phyloP scores from a whole-genome alignment of 1,140 invertebrate genomes.

The Drosophila arizonae region DNA sequence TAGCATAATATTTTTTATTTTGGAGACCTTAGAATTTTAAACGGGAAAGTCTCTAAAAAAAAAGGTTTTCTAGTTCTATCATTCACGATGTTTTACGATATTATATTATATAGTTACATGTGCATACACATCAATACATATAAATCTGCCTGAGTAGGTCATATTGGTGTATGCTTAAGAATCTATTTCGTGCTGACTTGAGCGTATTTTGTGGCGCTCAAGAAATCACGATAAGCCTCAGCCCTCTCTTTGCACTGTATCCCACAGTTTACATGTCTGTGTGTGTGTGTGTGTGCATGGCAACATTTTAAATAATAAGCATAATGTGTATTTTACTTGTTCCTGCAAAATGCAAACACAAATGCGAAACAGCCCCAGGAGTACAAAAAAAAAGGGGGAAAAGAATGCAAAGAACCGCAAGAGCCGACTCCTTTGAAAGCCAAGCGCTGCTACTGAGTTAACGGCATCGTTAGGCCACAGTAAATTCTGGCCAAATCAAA shows the following conservation, averaged over 20 bases:
- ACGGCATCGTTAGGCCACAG: background rate
- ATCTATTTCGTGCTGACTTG: too few species aligned
- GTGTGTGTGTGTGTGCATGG: slow-evolving; percentile 19
- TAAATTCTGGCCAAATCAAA: background rate
- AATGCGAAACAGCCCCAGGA: slow-evolving; percentile 19
- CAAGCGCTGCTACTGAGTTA: background rate
- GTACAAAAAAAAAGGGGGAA: slow-evolving; percentile 5
- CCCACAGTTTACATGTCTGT: background rate
- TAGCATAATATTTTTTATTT: too few species aligned
- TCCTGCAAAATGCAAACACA: slow-evolving; percentile 15
- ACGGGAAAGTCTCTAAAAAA: too few species aligned
- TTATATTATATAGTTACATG: too few species aligned
- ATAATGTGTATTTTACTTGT: slow-evolving; percentile 5
- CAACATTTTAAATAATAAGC: slow-evolving; percentile 25
- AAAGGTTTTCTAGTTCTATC: too few species aligned
- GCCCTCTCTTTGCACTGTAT: background rate
- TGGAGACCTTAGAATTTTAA: too few species aligned
- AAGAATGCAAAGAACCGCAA: slow-evolving; percentile 1
- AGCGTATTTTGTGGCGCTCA: too few species aligned
- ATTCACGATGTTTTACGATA: too few species aligned
- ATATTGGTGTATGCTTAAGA: too few species aligned
- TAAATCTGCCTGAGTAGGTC: too few species aligned
- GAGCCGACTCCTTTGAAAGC: background rate
- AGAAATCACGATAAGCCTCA: background rate
- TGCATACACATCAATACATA: too few species aligned